Percentiles rank a stretch among this genome's conserved stretches.
phyloP scores from a whole-genome alignment of 2,797 vertebrate species.

The Tragopan temminckii region DNA sequence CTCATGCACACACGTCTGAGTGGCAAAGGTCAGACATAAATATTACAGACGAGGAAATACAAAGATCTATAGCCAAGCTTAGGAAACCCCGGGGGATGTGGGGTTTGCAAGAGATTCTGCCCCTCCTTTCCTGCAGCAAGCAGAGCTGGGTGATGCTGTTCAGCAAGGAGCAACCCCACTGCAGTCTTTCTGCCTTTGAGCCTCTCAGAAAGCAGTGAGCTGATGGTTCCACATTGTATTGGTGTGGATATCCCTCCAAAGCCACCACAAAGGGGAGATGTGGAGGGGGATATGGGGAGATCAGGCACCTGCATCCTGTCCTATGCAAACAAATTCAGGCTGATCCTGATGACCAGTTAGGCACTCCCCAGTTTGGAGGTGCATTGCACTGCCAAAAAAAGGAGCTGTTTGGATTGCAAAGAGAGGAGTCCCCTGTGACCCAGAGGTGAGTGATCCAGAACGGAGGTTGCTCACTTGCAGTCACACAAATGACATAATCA shows the following conservation, averaged over 20 bases:
- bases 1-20: background rate
- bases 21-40: slow-evolving; percentile 42
- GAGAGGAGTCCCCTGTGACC: background rate
- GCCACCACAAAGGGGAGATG: background rate
- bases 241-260: background rate
- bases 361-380: background rate
- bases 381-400: background rate
- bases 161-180: no score
- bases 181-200: background rate
- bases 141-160: fast-evolving
- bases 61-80: background rate
- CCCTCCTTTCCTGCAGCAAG: fast-evolving
- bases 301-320: fast-evolving
- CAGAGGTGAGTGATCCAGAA: fast-evolving
- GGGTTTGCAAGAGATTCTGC: background rate
- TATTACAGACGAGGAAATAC: slow-evolving; percentile 20
- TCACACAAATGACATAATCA: background rate
- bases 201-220: background rate
- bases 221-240: background rate
- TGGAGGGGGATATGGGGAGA: fast-evolving
- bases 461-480: background rate
- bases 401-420: background rate
- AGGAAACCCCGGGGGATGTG: background rate
- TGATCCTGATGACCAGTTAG: background rate
- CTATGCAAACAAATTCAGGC: no score